Percentiles rank a stretch among this genome's conserved stretches.
These are phyloP conservation scores for Archilochus colubris DNA, from an alignment of 2,113 vertebrate species.

Conservation along the genomic window DNA sequence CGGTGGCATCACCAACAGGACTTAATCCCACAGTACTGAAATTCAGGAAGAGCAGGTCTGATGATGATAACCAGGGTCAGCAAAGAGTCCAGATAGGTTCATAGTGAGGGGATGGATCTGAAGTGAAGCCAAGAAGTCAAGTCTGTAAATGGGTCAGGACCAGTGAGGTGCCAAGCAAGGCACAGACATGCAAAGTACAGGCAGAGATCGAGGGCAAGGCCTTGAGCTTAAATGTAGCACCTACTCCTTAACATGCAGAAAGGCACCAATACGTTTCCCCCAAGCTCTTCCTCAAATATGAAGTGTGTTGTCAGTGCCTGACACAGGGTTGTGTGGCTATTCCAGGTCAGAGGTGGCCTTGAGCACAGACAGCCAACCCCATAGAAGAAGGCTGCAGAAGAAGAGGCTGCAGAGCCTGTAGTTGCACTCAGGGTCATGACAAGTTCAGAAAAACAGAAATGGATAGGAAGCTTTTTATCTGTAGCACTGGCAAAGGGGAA, in stretches of 20 bases:
- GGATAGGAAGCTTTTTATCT: background rate
- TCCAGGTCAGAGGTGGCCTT: background rate
- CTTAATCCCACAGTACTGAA: background rate
- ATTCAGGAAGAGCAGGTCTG: background rate
- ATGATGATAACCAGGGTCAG: background rate
- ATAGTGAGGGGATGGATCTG: background rate
- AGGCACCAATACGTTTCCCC: background rate
- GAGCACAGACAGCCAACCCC: background rate
- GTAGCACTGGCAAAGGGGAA: background rate
- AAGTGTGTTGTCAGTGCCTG: background rate
- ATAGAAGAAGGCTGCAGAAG: background rate
- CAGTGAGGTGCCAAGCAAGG: background rate
- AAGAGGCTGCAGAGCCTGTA: background rate
- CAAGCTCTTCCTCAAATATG: background rate
- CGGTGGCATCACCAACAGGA: background rate
- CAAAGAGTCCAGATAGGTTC: background rate
- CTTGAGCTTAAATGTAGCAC: background rate
- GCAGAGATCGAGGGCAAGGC: background rate
- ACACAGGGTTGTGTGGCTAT: background rate
- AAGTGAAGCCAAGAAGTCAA: background rate
- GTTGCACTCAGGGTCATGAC: background rate
- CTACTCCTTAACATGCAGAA: background rate
- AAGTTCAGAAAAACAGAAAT: background rate
- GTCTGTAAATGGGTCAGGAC: background rate
- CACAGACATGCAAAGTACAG: background rate